A percentile compares a stretch with the other conserved stretches of the same genome.
Conservation (phyloP, 2,888 invertebrate genomes). For the Tanytarsus gracilentus region DNA sequence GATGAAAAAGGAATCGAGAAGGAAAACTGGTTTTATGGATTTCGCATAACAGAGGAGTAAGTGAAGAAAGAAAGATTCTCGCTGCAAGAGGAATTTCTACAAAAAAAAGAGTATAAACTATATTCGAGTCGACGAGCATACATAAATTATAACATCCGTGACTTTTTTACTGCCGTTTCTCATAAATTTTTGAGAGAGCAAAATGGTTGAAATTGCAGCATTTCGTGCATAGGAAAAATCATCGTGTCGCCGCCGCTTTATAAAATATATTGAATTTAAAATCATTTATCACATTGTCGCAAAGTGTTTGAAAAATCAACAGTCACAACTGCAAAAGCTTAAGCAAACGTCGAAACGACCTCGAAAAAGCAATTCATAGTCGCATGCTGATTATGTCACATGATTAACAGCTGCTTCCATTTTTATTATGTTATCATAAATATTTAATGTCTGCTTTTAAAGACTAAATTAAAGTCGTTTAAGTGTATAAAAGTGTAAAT, state of each 20-base stretch:
- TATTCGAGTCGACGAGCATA: neutral
- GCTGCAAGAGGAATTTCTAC: slow-evolving; percentile 1
- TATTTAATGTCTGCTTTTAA: no score
- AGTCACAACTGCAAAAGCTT: neutral
- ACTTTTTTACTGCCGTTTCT: neutral
- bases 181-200: neutral
- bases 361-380: neutral
- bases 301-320: neutral
- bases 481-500: no score
- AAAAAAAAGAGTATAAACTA: neutral
- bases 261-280: neutral
- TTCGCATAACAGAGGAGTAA: neutral
- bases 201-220: neutral
- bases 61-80: neutral
- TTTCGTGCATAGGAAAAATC: neutral
- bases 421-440: no score
- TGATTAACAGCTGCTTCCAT: neutral
- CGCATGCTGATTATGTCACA: neutral
- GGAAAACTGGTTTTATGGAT: neutral
- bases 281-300: neutral
- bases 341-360: neutral
- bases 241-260: neutral
- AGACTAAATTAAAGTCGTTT: no score
- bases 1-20: neutral
- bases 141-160: slow-evolving; percentile 11